Evolutionary conservation across 2,113 vertebrate genomes (phyloP).

Genomic region (Triplophysa tibetana): DNA sequence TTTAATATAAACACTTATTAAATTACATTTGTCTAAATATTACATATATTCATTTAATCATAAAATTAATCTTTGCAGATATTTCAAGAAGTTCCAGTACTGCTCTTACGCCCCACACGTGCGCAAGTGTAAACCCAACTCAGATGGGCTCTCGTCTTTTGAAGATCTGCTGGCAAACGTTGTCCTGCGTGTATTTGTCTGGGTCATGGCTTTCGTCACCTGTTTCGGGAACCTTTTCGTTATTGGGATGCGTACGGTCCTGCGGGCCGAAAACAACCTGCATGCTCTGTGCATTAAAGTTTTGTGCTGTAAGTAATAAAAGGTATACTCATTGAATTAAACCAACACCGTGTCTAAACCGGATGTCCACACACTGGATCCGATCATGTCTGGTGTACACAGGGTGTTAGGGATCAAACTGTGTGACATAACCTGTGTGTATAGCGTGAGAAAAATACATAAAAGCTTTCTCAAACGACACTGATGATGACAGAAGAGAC

Average conservation of each 20-base stretch:
- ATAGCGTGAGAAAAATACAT: too few species aligned
- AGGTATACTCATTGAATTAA: too few species aligned
- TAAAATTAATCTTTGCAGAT: conserved; percentile 62
- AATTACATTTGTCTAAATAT: background rate
- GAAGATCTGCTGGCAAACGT: conserved; percentile 83
- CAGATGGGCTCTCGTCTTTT: conserved; percentile 84
- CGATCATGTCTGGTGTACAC: too few species aligned
- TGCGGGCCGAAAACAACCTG: conserved; percentile 81
- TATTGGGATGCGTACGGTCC: conserved; percentile 82
- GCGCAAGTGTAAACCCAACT: conserved; percentile 80
- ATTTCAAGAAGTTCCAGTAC: conserved; percentile 84
- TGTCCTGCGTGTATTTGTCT: conserved; percentile 81
- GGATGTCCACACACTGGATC: too few species aligned
- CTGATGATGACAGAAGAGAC: too few species aligned
- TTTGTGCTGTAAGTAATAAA: conserved; percentile 77
- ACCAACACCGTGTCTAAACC: too few species aligned
- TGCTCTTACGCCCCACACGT: conserved; percentile 82
- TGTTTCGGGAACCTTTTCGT: conserved; percentile 86
- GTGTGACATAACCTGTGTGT: too few species aligned
- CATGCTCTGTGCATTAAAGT: conserved; percentile 84
- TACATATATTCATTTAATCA: background rate
- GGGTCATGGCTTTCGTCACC: conserved; percentile 84
- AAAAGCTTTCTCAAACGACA: too few species aligned
- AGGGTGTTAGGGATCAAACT: too few species aligned
- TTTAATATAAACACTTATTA: too few species aligned